Evolutionary conservation across 2,113 vertebrate genomes (phyloP), one percentile per base, ranked within the genome.

Genomic region (Rhizomys pruinosus): DNA sequence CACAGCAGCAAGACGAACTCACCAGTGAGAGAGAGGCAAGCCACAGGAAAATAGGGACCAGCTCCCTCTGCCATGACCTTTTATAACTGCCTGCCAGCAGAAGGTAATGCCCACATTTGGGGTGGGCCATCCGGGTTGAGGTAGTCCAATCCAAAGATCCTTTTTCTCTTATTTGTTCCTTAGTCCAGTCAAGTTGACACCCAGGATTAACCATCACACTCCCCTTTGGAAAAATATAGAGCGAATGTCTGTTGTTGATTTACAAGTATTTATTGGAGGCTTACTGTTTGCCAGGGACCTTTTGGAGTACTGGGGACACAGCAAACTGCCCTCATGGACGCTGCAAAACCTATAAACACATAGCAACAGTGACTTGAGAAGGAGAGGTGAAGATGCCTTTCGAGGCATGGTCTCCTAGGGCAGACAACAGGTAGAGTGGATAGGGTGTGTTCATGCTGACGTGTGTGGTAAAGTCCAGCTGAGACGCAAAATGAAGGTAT

Each of bases 321-420:
- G 17, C 37, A 59, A 82, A 69, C 85, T 91, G 13, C 63, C 72
- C 16, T 87, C 29, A 11, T 34, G 44, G 7, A 80, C 8, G 3
- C 42, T 76, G 89, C 81, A 64, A 94, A 88, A 68, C 59, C 44
- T 23, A 81, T 47, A 89, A 87, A 84, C 37, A 78, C 57, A 55
- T 42, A 55, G 8, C n/a, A 94, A 37, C 12, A 42, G 55, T 64
- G 84, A 72, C 11, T 72, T 78, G 25, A 42, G 84, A 76, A 42
- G 7, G 63, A 74, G 92, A 13, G 63, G 55, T 37, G 47, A 73
- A 81, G 66, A 89, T 29, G 52, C 0, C 76, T 91, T 90, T 42
- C 59, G 92, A 80, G 86, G 82, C 34, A 82, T 20, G 76, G 3
- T 42, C 23, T 47, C 16, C 3, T 17, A 27, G 68, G 77, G 64